A percentile compares a stretch with the other conserved stretches of the same genome.
Conservation (phyloP, 2,113 vertebrate species). For the Alethe castanea region DNA sequence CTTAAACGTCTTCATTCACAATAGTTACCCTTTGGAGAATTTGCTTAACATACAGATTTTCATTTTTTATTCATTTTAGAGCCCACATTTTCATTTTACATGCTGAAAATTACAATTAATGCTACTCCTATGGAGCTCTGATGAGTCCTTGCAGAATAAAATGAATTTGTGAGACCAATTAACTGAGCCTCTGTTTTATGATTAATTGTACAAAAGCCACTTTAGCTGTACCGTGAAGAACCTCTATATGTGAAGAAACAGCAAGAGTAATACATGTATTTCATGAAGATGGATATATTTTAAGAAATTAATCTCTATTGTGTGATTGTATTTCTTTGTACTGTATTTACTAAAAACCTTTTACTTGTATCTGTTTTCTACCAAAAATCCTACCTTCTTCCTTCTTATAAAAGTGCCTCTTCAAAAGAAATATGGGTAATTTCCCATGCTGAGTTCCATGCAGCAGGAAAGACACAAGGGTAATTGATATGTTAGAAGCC, state of each 20-base stretch:
- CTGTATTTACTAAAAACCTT: not conserved
- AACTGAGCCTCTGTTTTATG: not conserved
- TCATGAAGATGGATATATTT: not conserved
- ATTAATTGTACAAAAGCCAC: not conserved
- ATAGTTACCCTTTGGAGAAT: not conserved
- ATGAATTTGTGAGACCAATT: not conserved
- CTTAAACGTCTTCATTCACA: not conserved
- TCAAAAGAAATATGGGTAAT: not conserved
- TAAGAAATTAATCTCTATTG: not conserved
- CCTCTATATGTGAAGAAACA: not conserved
- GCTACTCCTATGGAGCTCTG: not conserved
- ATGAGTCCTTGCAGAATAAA: not conserved
- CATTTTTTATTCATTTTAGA: not conserved
- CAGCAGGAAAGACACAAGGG: not conserved
- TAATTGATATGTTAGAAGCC: not conserved
- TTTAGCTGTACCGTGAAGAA: not conserved
- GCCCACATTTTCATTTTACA: not conserved
- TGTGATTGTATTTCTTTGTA: not conserved
- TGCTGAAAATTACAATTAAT: not conserved
- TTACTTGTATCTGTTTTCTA: not conserved
- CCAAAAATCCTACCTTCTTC: not conserved
- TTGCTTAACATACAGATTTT: not conserved
- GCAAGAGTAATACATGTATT: not conserved
- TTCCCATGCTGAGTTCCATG: not conserved
- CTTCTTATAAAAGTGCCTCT: not conserved